Base-by-base conservation (phyloP, 2,888 invertebrate species). In the Peribatodes rhomboidaria region DNA sequence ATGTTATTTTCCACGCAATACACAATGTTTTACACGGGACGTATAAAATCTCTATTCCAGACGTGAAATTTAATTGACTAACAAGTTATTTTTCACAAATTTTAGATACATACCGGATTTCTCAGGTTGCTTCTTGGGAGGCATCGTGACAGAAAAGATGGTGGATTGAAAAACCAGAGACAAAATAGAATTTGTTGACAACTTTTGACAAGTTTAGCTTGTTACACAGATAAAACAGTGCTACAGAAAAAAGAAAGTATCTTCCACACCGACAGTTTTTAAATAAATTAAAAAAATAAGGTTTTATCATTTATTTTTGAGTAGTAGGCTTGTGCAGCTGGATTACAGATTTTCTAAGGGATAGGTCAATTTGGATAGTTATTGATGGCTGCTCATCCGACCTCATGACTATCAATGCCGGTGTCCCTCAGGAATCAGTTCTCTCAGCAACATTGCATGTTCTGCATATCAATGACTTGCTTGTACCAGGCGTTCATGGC, bases 71-170 rank as follows among this genome's bases (percentile, higher is more conserved):
- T 49, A 41, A 27, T 18, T n/a, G 16, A 31, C 13, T 59, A 35
- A 6, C 6, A 4, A 2, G 0, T 9, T n/a, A 22, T 35, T 58
- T 49, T 59, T 16, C 58, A 35, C 41, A 41, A 22, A 55, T 47
- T 55, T 54, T 47, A 31, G 22, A 50, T 86, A 91, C 94, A 93
- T 95, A 97, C 97, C 97, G 94, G 97, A 94, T 94, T 97, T 97
- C 86, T 97, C 97, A 82, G 96, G 95, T 87, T 97, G 96, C 95
- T 98, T 98, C 90, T 96, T 95, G 81, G 97, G 97, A 95, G 97
- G 97, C 98, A 98, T 98, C 90, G 91, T 89, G 90, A 92, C 90
- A 87, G 86, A 91, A 92, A 92, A 92, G 92, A 93, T 90, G 91
- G 92, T 83, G 88, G 78, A 63, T 22, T 46, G 60, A 69, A 77